Percentiles rank a stretch among this genome's conserved stretches.
Evolutionary conservation across 2,113 vertebrate genomes (phyloP).

Genomic region (Pandion haliaetus): DNA sequence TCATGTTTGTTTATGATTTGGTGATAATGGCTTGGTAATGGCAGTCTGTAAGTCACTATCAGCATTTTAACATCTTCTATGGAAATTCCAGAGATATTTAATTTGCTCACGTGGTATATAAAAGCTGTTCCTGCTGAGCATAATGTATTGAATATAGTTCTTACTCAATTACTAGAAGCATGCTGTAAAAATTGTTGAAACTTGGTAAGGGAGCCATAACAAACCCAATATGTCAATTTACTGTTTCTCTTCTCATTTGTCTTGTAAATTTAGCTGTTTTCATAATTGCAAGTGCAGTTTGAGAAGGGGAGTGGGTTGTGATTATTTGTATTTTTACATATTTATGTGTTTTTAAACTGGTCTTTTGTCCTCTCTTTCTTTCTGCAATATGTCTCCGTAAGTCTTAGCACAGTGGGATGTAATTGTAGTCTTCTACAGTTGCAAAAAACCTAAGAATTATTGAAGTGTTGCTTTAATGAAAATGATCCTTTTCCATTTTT

Average conservation of each 20-base stretch:
- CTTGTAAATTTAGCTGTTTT: neutral
- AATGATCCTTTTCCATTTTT: neutral
- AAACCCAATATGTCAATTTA: neutral
- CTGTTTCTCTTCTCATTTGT: neutral
- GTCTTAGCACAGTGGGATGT: neutral
- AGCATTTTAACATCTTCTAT: neutral
- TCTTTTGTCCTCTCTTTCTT: neutral
- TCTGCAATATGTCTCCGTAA: neutral
- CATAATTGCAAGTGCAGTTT: neutral
- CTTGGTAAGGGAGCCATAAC: neutral
- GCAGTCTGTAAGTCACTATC: neutral
- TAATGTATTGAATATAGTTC: conserved; percentile 4
- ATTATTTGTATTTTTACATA: neutral
- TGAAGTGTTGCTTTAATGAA: neutral
- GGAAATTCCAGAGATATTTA: neutral
- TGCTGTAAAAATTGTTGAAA: neutral
- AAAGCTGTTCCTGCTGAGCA: conserved; percentile 14
- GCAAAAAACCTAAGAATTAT: neutral
- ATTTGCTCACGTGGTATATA: neutral
- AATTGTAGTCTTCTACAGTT: neutral
- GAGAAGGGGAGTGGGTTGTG: neutral
- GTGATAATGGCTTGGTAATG: neutral
- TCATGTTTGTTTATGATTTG: neutral
- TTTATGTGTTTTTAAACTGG: neutral
- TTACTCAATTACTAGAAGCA: neutral